These are phyloP conservation scores for Ennomos erosarius DNA, from an alignment of 2,888 invertebrate species.

Conservation along the genomic window DNA sequence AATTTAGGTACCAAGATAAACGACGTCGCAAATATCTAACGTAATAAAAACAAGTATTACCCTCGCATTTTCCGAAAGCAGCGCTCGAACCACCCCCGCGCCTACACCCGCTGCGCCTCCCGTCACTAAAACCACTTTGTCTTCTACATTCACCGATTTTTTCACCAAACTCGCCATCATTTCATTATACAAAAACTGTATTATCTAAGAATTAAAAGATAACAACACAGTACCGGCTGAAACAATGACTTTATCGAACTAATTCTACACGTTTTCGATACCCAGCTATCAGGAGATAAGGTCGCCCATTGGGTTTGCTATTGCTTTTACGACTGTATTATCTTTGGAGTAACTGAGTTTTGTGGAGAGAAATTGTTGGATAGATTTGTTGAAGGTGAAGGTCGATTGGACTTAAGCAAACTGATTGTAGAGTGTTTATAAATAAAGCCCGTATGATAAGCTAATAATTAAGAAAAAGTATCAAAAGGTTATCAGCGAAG, in stretches of 20 bases:
- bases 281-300: conserved; percentile 49
- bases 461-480: neutral
- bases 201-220: conserved; percentile 17
- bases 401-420: conserved; percentile 7
- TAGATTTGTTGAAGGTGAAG: conserved; percentile 30
- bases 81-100: conserved; percentile 63
- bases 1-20: neutral
- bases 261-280: conserved; percentile 40
- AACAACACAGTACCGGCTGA: conserved; percentile 22
- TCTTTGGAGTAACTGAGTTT: conserved; percentile 28
- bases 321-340: conserved; percentile 31
- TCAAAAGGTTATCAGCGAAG: too few relatives aligned
- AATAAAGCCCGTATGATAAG: neutral
- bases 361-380: conserved; percentile 20
- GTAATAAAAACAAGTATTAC: conserved; percentile 42
- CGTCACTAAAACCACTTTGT: conserved; percentile 73
- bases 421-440: neutral
- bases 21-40: neutral
- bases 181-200: conserved; percentile 19
- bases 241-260: conserved; percentile 44
- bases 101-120: conserved; percentile 76
- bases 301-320: conserved; percentile 35
- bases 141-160: conserved; percentile 51
- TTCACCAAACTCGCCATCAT: conserved; percentile 42
- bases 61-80: conserved; percentile 66